Evolutionary conservation across 1,140 invertebrate genomes (phyloP).

Genomic region (Bicyclus anynana): DNA sequence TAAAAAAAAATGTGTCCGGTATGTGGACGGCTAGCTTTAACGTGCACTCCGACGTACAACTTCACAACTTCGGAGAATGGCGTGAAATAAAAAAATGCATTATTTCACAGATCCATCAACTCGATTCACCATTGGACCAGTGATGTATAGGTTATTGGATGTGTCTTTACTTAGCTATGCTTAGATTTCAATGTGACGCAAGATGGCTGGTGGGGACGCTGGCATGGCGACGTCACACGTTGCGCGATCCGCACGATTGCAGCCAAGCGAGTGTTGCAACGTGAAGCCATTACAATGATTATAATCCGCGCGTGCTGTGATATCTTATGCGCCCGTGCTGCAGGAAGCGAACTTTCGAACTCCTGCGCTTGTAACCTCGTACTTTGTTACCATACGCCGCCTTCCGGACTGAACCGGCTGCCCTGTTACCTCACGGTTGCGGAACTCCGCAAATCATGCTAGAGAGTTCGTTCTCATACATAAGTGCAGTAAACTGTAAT

Average conservation of each 20-base stretch:
- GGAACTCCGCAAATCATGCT: not conserved
- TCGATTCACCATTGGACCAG: too few species aligned
- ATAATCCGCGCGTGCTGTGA: conserved; percentile 64
- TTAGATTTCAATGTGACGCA: conserved; percentile 17
- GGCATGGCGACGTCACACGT: conserved; percentile 33
- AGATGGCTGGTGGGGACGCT: too few species aligned
- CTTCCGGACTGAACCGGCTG: conserved; percentile 2
- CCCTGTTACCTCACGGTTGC: not conserved
- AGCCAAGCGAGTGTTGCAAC: conserved; percentile 66
- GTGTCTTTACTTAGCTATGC: not conserved
- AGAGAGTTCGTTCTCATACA: not conserved
- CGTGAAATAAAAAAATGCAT: too few species aligned
- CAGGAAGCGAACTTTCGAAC: conserved; percentile 62
- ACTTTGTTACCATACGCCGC: conserved; percentile 14
- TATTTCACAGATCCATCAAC: too few species aligned
- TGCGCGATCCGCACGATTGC: conserved; percentile 64
- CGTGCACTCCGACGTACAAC: too few species aligned
- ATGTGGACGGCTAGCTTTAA: too few species aligned
- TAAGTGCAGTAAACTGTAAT: too few species aligned
- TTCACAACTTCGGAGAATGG: too few species aligned
- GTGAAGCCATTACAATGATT: conserved; percentile 59
- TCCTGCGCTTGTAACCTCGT: conserved; percentile 38
- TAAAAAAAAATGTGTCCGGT: too few species aligned
- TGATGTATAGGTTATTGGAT: not conserved
- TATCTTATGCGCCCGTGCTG: conserved; percentile 55